Base-by-base conservation (phyloP, 2,113 vertebrate species). In the Rhombomys opimus region DNA sequence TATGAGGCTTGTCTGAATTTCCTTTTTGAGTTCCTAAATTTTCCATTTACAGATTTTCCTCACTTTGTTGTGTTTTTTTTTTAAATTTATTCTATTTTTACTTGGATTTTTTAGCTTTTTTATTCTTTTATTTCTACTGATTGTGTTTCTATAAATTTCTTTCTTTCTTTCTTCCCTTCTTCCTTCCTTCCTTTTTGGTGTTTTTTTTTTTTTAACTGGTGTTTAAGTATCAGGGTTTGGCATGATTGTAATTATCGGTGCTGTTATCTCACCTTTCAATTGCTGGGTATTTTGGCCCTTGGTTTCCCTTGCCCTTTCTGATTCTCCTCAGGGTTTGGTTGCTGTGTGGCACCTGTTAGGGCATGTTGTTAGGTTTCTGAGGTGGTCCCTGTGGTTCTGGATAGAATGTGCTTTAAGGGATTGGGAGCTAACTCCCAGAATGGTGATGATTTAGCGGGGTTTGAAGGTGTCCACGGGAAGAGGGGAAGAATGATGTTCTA, bases 331-430 rank as follows among this genome's bases (percentile, higher is more conserved):
- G 18, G 35, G 18, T 11, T 9, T 32, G 7, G 75, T 50, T 52
- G 8, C 32, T 80, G 10, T 22, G 10, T 2, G 17, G 4, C 32
- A 3, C 2, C 18, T n/a, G 2, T 6, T 22, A 35, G 17, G 8
- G 20, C 17, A 54, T n/a, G 17, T 13, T 76, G 4, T 1, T 10
- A 7, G 15, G 54, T 20, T 54, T 80, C 52, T 35, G 17, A 17
- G 22, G 30, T 57, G 7, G 35, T 35, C 76, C 10, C 17, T 78
- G 46, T 27, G 9, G 4, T 3, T 57, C 32, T 35, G 5, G 9
- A 15, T 17, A 9, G 54, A 80, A 57, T 80, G 20, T 57, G 17
- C 35, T 80, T 57, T 14, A 35, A 80, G 18, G 17, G 20, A 80
- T 35, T 57, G 30, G 30, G 14, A 6, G 30, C 77, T 80, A 52